A percentile compares a stretch with the other conserved stretches of the same genome.
These are phyloP conservation scores for Guaruba guarouba DNA, from an alignment of 2,113 vertebrate genomes.

Conservation along the genomic window DNA sequence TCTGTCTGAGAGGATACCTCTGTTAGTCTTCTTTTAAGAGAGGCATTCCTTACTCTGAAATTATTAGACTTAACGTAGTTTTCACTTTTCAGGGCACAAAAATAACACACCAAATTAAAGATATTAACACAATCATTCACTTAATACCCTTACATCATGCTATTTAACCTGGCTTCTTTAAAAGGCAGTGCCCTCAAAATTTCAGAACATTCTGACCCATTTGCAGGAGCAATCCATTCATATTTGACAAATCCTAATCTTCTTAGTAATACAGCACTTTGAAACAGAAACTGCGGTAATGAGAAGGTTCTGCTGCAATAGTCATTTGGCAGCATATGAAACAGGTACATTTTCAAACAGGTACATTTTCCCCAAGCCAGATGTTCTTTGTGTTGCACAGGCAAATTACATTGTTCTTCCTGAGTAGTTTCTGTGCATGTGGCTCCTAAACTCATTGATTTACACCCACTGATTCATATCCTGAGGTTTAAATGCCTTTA, in stretches of 20 bases:
- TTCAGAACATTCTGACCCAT: conserved; percentile 65
- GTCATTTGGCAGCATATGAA: accelerated
- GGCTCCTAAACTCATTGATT: neutral
- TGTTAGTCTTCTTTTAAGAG: neutral
- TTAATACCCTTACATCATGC: neutral
- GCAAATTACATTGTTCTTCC: neutral
- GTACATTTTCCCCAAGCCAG: neutral
- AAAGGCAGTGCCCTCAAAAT: conserved; percentile 43
- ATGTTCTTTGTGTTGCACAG: neutral
- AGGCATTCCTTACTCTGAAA: neutral
- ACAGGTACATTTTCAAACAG: neutral
- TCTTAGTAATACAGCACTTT: conserved; percentile 32
- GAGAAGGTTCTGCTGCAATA: neutral
- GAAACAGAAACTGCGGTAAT: neutral
- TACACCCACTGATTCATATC: neutral
- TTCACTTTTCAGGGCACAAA: neutral
- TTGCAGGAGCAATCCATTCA: conserved; percentile 53
- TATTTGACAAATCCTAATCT: conserved; percentile 48
- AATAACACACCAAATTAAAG: neutral
- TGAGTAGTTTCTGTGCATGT: neutral
- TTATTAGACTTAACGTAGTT: neutral
- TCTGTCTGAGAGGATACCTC: neutral
- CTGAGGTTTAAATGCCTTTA: neutral
- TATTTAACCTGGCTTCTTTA: conserved; percentile 51
- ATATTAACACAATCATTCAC: neutral